phyloP scores from a whole-genome alignment of 2,888 invertebrate species.

The Ectemnius cavifrons region DNA sequence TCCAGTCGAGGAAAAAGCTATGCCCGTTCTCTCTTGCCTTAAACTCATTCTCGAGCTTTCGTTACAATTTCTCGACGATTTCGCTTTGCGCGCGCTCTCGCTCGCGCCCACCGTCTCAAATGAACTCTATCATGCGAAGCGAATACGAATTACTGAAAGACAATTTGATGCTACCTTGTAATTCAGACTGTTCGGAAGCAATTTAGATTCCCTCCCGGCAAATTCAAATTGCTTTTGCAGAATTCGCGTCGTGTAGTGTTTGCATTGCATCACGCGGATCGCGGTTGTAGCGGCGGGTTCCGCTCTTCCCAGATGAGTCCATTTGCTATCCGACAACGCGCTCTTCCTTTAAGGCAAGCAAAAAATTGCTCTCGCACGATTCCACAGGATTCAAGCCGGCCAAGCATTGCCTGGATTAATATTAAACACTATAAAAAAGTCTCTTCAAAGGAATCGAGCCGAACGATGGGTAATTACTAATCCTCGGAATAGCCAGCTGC shows the following conservation, averaged over 20 bases:
- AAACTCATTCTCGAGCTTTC: no score
- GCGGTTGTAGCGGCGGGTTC: constrained; percentile 12
- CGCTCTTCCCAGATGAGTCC: constrained; percentile 32
- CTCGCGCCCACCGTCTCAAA: constrained; percentile 19
- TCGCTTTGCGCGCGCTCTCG: no score
- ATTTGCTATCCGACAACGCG: constrained; percentile 25
- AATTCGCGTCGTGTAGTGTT: constrained; percentile 52
- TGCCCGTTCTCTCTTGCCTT: no score
- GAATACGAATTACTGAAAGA: constrained; percentile 57
- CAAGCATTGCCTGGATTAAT: no score
- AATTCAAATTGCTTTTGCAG: constrained; percentile 59
- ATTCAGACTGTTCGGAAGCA: constrained; percentile 58
- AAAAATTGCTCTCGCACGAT: neutral
- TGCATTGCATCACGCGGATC: constrained; percentile 35
- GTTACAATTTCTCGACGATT: no score
- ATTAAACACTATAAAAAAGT: no score
- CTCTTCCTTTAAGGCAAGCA: constrained; percentile 24
- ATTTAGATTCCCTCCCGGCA: constrained; percentile 57
- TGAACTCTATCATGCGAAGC: constrained; percentile 52
- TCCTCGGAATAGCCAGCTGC: no score
- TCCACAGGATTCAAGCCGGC: no score
- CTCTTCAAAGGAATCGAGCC: no score
- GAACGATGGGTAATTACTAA: no score
- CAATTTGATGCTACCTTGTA: constrained; percentile 57
- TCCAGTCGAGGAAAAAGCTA: no score